A percentile compares a stretch with the other conserved stretches of the same genome.
Evolutionary conservation across 2,888 invertebrate genomes (phyloP).

Genomic region (Oasisia sp.): DNA sequence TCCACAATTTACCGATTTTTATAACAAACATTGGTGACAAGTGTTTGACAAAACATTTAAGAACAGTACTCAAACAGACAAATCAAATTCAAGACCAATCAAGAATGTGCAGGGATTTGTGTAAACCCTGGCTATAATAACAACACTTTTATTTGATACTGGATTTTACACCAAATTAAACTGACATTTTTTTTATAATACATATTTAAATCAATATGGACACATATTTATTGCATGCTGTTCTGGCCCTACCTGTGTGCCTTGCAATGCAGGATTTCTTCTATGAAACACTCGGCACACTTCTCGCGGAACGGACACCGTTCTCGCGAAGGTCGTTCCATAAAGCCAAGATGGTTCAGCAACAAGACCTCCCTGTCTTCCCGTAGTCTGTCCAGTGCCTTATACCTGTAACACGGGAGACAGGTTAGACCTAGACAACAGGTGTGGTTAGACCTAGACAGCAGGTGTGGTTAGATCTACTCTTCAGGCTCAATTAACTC

Average conservation of each 20-base stretch:
- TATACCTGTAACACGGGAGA: conserved; percentile 76
- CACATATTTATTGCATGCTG: background rate
- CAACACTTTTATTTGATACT: too few relatives aligned
- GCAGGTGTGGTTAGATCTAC: background rate
- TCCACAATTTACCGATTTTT: too few relatives aligned
- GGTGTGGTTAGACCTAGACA: too few relatives aligned
- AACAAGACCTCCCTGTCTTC: conserved; percentile 94
- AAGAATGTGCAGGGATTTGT: too few relatives aligned
- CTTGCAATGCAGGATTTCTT: conserved; percentile 77
- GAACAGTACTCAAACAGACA: too few relatives aligned
- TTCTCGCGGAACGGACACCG: conserved; percentile 78
- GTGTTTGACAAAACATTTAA: too few relatives aligned
- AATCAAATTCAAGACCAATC: too few relatives aligned
- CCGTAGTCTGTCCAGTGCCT: conserved; percentile 90
- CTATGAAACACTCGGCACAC: conserved; percentile 71
- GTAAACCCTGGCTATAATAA: too few relatives aligned
- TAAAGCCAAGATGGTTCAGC: conserved; percentile 93
- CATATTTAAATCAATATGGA: background rate
- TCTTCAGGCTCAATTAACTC: background rate
- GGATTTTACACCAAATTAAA: too few relatives aligned
- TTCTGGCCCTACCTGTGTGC: conserved; percentile 70
- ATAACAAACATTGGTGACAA: too few relatives aligned
- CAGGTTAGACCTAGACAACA: too few relatives aligned
- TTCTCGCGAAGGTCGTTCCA: conserved; percentile 92
- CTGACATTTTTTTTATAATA: background rate